Conservation (phyloP, 2,113 vertebrate species). For the Nematolebias whitei region DNA sequence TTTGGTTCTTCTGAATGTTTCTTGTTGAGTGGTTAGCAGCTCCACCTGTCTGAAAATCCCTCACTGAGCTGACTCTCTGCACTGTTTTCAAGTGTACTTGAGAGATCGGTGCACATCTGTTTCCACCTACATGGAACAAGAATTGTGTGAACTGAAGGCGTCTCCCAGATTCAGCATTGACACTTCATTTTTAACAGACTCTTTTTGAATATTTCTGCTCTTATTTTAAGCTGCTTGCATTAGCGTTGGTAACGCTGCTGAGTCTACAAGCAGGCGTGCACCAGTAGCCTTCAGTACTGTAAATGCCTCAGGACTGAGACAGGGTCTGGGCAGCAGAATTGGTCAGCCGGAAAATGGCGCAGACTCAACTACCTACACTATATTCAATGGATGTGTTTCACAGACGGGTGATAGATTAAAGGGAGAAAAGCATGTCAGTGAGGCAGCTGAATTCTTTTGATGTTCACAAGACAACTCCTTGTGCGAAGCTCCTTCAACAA, state of each 20-base stretch:
- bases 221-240: slow-evolving; percentile 41
- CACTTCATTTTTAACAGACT: slow-evolving; percentile 47
- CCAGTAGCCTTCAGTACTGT: slow-evolving; percentile 78
- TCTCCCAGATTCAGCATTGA: slow-evolving; percentile 29
- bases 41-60: slow-evolving; percentile 71
- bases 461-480: not conserved
- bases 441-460: not conserved
- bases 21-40: slow-evolving; percentile 65
- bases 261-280: slow-evolving; percentile 42
- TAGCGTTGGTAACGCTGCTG: slow-evolving; percentile 23
- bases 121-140: slow-evolving; percentile 41
- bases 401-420: not conserved
- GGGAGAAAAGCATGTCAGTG: not conserved
- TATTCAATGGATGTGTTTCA: slow-evolving; percentile 40
- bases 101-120: too few relatives aligned
- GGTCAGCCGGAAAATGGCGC: slow-evolving; percentile 72
- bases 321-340: slow-evolving; percentile 74
- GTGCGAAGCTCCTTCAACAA: too few relatives aligned
- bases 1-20: slow-evolving; percentile 39
- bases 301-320: slow-evolving; percentile 78
- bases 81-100: slow-evolving; percentile 7
- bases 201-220: slow-evolving; percentile 26
- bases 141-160: slow-evolving; percentile 67
- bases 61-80: slow-evolving; percentile 52
- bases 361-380: slow-evolving; percentile 74